phyloP scores from a whole-genome alignment of 2,797 vertebrate genomes.

The Sebastes vulpes region DNA sequence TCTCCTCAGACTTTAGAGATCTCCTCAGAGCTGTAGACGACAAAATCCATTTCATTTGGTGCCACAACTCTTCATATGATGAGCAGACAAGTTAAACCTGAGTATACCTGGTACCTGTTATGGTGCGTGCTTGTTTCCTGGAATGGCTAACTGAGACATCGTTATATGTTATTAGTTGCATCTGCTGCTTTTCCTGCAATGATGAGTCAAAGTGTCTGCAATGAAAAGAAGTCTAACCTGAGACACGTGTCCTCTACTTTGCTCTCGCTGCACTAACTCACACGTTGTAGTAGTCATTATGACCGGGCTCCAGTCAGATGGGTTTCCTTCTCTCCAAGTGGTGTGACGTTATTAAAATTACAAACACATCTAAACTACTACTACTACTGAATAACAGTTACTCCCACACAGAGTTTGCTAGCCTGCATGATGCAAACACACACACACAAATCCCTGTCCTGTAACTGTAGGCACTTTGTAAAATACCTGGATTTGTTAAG shows the following conservation, averaged over 20 bases:
- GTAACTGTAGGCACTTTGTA: not conserved
- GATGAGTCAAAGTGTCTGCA: not conserved
- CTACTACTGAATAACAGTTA: not conserved
- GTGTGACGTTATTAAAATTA: constrained; percentile 4
- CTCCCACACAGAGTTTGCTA: not conserved
- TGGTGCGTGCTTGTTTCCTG: not conserved
- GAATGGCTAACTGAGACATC: not conserved
- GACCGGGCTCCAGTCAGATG: not conserved
- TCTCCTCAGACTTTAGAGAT: not conserved
- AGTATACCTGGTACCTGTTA: not conserved
- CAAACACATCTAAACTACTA: constrained; percentile 7
- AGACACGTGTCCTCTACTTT: not conserved
- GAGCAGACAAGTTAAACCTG: not conserved
- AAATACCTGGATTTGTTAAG: not conserved
- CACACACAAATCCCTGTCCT: not conserved
- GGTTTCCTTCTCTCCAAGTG: not conserved
- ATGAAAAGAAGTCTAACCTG: no score
- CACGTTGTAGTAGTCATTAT: not conserved
- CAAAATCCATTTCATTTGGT: not conserved
- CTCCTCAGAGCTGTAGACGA: not conserved
- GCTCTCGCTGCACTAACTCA: not conserved
- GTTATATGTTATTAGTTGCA: not conserved
- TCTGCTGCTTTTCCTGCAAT: not conserved
- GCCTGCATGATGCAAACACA: not conserved
- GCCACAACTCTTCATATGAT: not conserved